These are phyloP conservation scores for Ptychobarbus kaznakovi DNA, from an alignment of 2,797 vertebrate genomes.

Conservation along the genomic window DNA sequence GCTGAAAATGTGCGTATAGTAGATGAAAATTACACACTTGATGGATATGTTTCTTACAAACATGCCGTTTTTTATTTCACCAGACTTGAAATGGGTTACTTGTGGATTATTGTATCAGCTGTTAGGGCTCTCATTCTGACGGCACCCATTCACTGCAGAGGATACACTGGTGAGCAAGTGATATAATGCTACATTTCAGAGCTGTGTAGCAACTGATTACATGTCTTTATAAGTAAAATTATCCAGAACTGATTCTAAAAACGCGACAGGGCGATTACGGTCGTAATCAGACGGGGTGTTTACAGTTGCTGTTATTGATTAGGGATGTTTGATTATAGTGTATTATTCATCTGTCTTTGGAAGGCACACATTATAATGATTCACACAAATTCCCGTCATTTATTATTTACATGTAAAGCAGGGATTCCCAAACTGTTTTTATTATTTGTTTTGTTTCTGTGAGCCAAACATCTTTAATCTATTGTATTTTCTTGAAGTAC, in stretches of 20 bases:
- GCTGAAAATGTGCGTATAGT: too few species aligned
- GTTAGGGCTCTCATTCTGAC: not conserved
- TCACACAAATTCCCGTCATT: not conserved
- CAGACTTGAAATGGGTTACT: not conserved
- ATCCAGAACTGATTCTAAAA: not conserved
- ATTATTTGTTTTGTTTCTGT: too few species aligned
- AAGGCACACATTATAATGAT: too few species aligned
- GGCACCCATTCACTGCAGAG: not conserved
- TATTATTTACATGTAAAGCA: too few species aligned
- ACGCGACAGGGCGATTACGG: not conserved
- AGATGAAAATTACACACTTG: too few species aligned
- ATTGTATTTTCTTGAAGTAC: too few species aligned
- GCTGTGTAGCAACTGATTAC: too few species aligned
- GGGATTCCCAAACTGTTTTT: too few species aligned
- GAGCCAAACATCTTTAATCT: too few species aligned
- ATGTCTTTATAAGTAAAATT: too few species aligned
- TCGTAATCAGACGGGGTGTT: too few species aligned
- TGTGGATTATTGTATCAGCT: not conserved
- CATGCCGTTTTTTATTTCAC: not conserved
- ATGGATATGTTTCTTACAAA: not conserved
- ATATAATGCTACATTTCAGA: not conserved
- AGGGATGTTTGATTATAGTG: not conserved
- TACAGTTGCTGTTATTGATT: too few species aligned
- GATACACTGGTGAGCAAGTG: not conserved
- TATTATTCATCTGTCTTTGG: not conserved